phyloP scores from a whole-genome alignment of 2,888 invertebrate genomes.

The Drosophila quasianomalipes region DNA sequence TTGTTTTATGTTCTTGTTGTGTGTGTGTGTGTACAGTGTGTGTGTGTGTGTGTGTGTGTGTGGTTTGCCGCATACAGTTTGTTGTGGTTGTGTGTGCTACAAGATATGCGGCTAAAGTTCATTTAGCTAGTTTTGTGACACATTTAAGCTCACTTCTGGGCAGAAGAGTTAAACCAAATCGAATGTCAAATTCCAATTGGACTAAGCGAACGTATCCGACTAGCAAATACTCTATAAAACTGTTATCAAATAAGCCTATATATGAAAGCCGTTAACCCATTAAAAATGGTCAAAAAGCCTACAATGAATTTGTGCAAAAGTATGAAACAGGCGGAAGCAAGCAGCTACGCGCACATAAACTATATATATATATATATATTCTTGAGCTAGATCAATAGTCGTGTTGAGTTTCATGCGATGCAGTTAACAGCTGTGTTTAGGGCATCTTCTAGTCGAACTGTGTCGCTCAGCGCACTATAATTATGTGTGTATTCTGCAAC shows the following conservation, averaged over 20 bases:
- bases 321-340: neutral
- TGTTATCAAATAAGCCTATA: neutral
- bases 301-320: neutral
- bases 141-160: conserved; percentile 12
- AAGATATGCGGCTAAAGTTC: conserved; percentile 38
- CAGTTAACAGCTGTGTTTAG: neutral
- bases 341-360: accelerated
- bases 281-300: neutral
- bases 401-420: neutral
- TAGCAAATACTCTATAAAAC: neutral
- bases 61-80: conserved; percentile 10
- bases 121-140: conserved; percentile 45
- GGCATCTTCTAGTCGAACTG: neutral
- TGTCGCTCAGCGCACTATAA: neutral
- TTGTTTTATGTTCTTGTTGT: conserved; percentile 29
- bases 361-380: neutral
- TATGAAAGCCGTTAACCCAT: neutral
- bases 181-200: conserved; percentile 5
- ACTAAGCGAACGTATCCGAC: neutral
- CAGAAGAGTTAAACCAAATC: conserved; percentile 2
- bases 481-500: neutral
- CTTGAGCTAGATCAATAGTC: neutral
- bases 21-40: conserved; percentile 2
- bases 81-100: conserved; percentile 11
- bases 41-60: neutral